These are phyloP conservation scores for Hystrix brachyura DNA, from an alignment of 2,113 vertebrate species.

Conservation along the genomic window DNA sequence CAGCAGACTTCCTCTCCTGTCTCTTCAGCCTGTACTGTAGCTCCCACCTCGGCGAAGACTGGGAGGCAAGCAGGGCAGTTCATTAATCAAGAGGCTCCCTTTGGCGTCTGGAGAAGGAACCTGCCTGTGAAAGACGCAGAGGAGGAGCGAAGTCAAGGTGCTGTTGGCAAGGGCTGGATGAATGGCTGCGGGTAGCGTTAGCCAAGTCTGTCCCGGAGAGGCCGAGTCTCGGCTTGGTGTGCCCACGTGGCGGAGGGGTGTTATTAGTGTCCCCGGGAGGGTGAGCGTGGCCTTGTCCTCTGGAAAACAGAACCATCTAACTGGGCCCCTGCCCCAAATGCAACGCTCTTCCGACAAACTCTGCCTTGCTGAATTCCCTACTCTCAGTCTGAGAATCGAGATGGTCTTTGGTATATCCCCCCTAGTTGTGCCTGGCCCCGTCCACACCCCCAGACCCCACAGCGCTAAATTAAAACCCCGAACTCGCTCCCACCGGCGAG, in stretches of 20 bases:
- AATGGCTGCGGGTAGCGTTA: background rate
- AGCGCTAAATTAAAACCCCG: background rate
- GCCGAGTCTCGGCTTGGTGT: background rate
- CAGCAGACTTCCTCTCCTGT: background rate
- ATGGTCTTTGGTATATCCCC: background rate
- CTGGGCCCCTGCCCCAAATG: background rate
- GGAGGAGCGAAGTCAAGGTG: background rate
- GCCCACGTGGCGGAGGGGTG: background rate
- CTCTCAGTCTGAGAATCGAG: background rate
- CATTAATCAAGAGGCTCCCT: background rate
- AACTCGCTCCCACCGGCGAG: background rate
- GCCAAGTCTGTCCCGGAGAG: background rate
- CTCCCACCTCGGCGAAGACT: background rate
- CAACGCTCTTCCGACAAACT: background rate
- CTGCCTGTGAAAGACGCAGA: background rate
- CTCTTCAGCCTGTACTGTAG: background rate
- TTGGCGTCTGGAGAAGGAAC: background rate
- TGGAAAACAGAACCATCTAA: background rate
- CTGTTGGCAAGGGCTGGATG: background rate
- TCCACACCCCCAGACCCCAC: background rate
- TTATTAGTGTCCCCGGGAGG: background rate
- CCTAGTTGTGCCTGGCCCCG: background rate
- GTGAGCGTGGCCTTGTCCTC: background rate
- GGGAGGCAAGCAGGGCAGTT: background rate
- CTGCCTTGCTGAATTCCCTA: background rate